Base-by-base conservation (phyloP, 2,113 vertebrate genomes). In the Triplophysa tibetana region DNA sequence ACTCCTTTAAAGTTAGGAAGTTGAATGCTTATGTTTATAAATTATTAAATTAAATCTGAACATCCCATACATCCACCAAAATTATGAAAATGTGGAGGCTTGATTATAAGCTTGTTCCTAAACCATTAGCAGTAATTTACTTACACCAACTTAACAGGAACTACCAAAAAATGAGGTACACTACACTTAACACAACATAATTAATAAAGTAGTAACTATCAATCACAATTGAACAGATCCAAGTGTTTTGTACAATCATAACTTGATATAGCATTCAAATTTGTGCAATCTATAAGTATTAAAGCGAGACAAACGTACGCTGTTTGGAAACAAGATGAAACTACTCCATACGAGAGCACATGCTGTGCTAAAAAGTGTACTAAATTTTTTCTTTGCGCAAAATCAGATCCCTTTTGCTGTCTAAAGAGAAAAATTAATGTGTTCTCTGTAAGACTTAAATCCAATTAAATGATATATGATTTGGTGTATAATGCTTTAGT, bases 191-290 rank as follows among this genome's bases (percentile, higher is more conserved):
- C 14, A 26, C 8, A 76, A 29, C 29, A 29, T 4, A 4, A 43
- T 4, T 41, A 21, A 16, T 19, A 4, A 48, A 45, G 24, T 43
- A 81, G 12, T 8, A 56, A 68, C 41, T 8, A 70, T 48, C 9
- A 50, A 60, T 23, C 19, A n/a, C 19, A n/a, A 16, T 41, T 56
- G 0, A 41, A 38, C 16, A 38, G 50, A 70, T 21, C 54, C 1
- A 60, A 63, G 56, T 62, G 10, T 61, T 13, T 60, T 33, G 14
- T 38, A 79, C 66, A 70, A 64, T 73, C 68, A 79, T 17, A 3
- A 24, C 19, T 73, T 62, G 54, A 8, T 13, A 8, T 1, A 38
- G 45, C 29, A 73, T 56, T 23, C 48, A 73, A 61, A 73, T 23
- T n/a, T 70, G 17, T 4, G 4, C 17, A 8, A 66, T 56, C 70